Evolutionary conservation across 2,797 vertebrate genomes (phyloP).

Genomic region (Okamejei kenojei): DNA sequence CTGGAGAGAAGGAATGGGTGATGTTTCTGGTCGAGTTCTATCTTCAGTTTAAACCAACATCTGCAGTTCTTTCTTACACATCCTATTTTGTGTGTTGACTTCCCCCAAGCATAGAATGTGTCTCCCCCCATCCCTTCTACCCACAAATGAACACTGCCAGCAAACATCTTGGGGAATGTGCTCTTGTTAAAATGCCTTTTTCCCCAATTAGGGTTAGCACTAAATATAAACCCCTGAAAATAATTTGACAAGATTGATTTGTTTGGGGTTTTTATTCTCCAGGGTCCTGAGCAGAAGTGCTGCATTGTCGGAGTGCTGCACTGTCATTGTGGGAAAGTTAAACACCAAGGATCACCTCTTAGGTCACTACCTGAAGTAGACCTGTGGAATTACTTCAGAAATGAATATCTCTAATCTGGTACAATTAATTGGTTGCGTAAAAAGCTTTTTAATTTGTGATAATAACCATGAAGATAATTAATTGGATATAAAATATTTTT

Average conservation of each 20-base stretch:
- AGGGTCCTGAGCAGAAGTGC: background rate
- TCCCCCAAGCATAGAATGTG: background rate
- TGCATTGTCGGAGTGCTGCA: background rate
- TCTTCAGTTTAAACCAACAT: no score
- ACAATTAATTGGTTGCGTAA: background rate
- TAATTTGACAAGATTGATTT: background rate
- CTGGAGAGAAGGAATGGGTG: no score
- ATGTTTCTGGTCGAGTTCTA: no score
- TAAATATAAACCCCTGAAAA: background rate
- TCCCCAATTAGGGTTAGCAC: background rate
- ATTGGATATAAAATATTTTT: background rate
- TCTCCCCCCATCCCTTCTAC: background rate
- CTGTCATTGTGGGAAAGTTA: background rate
- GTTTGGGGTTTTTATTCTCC: background rate
- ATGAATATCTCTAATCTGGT: background rate
- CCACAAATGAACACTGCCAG: background rate
- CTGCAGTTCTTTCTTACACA: no score
- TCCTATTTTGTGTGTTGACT: background rate
- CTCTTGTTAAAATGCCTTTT: background rate
- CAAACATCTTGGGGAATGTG: background rate
- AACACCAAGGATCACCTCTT: background rate
- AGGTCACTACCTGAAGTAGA: background rate
- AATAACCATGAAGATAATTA: background rate
- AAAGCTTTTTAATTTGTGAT: background rate
- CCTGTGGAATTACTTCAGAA: background rate